Base-by-base conservation (phyloP, 2,888 invertebrate genomes). In the Cheilosia impressa region DNA sequence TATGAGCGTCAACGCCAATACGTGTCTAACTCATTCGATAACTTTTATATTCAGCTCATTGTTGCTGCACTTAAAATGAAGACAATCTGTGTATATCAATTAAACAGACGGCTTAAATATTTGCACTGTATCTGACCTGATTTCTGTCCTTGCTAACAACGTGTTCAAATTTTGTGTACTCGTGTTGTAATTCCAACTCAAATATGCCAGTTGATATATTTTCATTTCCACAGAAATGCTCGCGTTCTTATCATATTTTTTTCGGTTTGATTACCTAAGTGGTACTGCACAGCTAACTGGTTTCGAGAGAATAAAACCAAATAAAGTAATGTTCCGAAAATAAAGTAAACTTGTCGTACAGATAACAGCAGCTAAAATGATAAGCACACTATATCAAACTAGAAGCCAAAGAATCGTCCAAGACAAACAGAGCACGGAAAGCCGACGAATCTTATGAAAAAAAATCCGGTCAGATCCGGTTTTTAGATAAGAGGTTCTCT, bases 281-380 rank as follows among this genome's bases (percentile, higher is more conserved):
- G 63, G 31, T 43, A 43, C 52, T 76, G 13, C n/a, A 47, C 45
- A 53, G 2, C 31, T 60, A 60, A 68, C 79, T 79, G 72, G 66
- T 68, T 60, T 68, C 41, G n/a, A 52, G 34, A 60, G 57, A 71
- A 57, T 41, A 38, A 68, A 52, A 69, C 41, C 57, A 57, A 69
- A 43, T 22, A 43, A 47, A 34, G 22, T 22, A 52, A 24, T 22
- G 41, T 43, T 27, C 34, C 13, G 41, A 57, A 45, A 69, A 63
- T 24, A 52, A 69, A 55, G 31, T 22, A 71, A 60, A 72, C 50
- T 69, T 43, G 41, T 15, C 9, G 15, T 24, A 52, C 50, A 58
- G 83, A 83, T 73, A 79, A 73, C 34, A 27, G 5, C n/a, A 62
- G n/a, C 53, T 62, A 68, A 38, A 58, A 15, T 60, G 71, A 77